A percentile compares a stretch with the other conserved stretches of the same genome.
Conservation (phyloP, 2,797 vertebrate genomes). For the Notamacropus eugenii region DNA sequence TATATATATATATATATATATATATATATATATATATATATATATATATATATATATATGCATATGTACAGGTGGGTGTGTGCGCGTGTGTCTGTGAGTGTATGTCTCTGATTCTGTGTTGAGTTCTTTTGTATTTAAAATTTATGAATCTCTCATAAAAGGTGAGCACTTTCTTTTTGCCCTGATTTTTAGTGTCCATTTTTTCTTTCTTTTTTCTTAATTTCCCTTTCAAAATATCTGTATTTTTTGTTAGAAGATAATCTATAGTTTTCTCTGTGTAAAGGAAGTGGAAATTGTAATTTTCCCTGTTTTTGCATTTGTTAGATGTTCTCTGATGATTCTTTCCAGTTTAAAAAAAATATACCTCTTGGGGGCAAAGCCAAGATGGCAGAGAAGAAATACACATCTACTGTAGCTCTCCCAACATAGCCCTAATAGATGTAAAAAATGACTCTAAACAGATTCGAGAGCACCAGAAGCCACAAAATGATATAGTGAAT, state of each 20-base stretch:
- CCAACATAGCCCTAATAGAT: too few species aligned
- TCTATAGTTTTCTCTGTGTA: background rate
- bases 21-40: too few species aligned
- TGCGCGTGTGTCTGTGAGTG: too few species aligned
- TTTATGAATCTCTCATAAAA: background rate
- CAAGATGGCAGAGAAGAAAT: too few species aligned
- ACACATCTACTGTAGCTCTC: too few species aligned
- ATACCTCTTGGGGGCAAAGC: background rate
- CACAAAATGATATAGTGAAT: too few species aligned
- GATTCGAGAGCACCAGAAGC: too few species aligned
- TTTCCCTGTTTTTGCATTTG: conserved; percentile 40
- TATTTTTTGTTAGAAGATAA: background rate
- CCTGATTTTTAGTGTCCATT: background rate
- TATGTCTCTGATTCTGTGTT: background rate
- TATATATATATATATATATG: too few species aligned
- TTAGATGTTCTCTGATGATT: conserved; percentile 43
- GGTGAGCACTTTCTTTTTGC: background rate
- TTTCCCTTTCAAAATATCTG: background rate
- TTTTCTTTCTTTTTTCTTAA: background rate
- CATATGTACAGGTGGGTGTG: too few species aligned
- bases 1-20: too few species aligned
- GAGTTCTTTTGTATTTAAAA: conserved; percentile 17
- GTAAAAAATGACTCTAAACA: too few species aligned
- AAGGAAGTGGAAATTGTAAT: background rate
- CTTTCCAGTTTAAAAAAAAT: conserved; percentile 47